Evolutionary conservation across 1,140 invertebrate species (phyloP).

Genomic region (Drosophila insularis): DNA sequence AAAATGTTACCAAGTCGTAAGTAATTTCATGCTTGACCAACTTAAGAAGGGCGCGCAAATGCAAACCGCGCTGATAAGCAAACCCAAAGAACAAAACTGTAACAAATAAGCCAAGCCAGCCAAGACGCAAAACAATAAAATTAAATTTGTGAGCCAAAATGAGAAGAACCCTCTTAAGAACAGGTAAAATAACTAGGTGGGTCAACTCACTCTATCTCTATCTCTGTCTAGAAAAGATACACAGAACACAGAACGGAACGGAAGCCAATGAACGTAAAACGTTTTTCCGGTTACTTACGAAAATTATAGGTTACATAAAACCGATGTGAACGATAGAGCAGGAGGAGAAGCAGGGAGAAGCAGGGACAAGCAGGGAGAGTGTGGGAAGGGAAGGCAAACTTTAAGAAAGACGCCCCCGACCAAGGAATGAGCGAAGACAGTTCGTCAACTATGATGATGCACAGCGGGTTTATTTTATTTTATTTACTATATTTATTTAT

Average conservation of each 20-base stretch:
- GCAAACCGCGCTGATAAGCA: constrained; percentile 29
- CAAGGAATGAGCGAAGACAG: constrained; percentile 30
- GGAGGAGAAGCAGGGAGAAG: neutral
- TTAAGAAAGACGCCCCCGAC: neutral
- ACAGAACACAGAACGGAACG: constrained; percentile 3
- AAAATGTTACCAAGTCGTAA: neutral
- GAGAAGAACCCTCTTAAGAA: constrained; percentile 22
- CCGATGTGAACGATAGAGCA: neutral
- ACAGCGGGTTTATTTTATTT: constrained; percentile 34
- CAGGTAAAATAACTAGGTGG: constrained; percentile 31
- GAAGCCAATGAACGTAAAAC: constrained; percentile 58
- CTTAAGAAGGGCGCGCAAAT: constrained; percentile 16
- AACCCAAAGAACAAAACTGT: constrained; percentile 25
- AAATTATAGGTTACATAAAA: constrained; percentile 70
- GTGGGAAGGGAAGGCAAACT: neutral
- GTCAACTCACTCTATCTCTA: neutral
- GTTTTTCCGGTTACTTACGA: constrained; percentile 71
- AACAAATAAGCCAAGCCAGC: constrained; percentile 38
- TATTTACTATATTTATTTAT: constrained; percentile 50
- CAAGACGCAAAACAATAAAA: constrained; percentile 33
- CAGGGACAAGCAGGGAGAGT: no score
- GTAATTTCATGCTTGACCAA: constrained; percentile 22
- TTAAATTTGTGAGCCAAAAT: constrained; percentile 1
- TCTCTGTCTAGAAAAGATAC: constrained; percentile 1
- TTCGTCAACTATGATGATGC: constrained; percentile 56